These are phyloP conservation scores for Propithecus deckenii DNA, from an alignment of 2,797 vertebrate genomes.

Conservation along the genomic window DNA sequence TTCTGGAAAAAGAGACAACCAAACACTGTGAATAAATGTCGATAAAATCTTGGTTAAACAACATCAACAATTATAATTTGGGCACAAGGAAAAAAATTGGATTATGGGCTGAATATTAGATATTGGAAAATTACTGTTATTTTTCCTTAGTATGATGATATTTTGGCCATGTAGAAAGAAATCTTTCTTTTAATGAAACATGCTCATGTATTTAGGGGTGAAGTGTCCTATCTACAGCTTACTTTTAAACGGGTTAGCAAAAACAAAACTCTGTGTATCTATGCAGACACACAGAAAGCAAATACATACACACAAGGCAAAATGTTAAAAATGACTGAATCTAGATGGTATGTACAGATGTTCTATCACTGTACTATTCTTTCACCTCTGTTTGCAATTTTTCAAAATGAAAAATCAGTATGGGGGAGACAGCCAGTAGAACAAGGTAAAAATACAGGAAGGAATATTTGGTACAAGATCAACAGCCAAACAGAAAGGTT, in stretches of 20 bases:
- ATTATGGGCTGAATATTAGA: constrained; percentile 17
- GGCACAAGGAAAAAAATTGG: background rate
- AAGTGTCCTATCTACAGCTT: background rate
- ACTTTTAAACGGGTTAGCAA: background rate
- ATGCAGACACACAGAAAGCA: background rate
- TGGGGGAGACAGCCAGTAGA: background rate
- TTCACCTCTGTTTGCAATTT: background rate
- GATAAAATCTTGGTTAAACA: background rate
- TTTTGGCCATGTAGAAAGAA: background rate
- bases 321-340: background rate
- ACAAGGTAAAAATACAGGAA: background rate
- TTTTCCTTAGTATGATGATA: background rate
- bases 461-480: background rate
- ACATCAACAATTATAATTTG: background rate
- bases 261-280: background rate
- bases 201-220: background rate
- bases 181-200: background rate
- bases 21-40: background rate
- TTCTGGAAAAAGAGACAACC: background rate
- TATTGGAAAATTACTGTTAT: background rate
- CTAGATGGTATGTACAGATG: background rate
- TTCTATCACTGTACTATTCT: background rate
- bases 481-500: background rate
- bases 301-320: background rate
- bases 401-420: background rate